Evolutionary conservation across 2,888 invertebrate genomes (phyloP).

Genomic region (Criorhina ranunculi): DNA sequence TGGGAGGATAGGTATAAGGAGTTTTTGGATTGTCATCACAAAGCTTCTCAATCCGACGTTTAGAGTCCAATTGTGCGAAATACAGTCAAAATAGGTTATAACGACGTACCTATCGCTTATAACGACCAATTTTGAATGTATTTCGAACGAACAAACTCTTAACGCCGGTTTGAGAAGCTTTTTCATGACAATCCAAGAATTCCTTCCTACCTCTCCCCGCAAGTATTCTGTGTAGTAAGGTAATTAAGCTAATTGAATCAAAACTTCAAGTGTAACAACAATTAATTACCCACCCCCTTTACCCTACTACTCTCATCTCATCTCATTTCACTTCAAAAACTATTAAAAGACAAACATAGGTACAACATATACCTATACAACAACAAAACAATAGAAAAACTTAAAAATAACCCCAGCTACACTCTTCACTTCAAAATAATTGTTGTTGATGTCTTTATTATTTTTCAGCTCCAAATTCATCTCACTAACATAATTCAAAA

Average conservation of each 20-base stretch:
- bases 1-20: no score
- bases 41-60: no score
- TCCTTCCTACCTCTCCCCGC: no score
- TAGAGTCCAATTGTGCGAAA: no score
- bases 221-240: background rate
- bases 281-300: background rate
- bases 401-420: background rate
- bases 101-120: no score
- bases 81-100: no score
- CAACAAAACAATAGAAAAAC: constrained; percentile 11
- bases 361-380: background rate
- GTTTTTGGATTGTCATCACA: no score
- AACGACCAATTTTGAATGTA: no score
- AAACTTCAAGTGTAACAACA: constrained; percentile 9
- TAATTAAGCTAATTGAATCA: constrained; percentile 31
- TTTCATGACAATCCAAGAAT: no score
- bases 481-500: constrained; percentile 42
- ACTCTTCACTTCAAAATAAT: constrained; percentile 10
- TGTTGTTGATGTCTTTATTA: constrained; percentile 49
- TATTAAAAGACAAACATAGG: background rate
- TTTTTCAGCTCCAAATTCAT: constrained; percentile 39
- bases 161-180: no score
- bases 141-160: no score
- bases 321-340: background rate
- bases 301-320: constrained; percentile 2